These are phyloP conservation scores for Frieseomelitta varia DNA, from an alignment of 1,140 invertebrate species.

Conservation along the genomic window DNA sequence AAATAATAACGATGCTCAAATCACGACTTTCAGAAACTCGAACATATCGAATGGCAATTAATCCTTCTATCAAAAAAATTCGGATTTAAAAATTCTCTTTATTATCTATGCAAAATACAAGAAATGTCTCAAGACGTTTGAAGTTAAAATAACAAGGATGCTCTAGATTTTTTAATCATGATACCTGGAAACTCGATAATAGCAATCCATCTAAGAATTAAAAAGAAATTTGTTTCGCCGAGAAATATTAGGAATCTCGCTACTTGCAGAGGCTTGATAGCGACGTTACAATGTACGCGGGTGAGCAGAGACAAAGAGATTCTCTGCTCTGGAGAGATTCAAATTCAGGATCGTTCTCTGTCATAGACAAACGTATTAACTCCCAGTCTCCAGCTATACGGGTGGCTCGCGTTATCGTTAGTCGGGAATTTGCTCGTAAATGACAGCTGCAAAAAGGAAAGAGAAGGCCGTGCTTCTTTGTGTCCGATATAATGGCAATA, in stretches of 20 bases:
- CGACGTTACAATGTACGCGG: background rate
- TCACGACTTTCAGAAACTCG: too few relatives aligned
- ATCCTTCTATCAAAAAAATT: too few relatives aligned
- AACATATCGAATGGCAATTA: too few relatives aligned
- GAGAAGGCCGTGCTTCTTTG: background rate
- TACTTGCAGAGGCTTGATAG: background rate
- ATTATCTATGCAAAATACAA: too few relatives aligned
- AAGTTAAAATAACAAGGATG: too few relatives aligned
- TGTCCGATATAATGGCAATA: background rate
- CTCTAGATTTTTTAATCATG: too few relatives aligned
- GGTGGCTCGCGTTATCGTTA: conserved; percentile 5
- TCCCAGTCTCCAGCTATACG: background rate
- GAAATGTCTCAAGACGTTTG: too few relatives aligned
- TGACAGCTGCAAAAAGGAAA: conserved; percentile 3
- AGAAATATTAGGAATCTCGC: background rate
- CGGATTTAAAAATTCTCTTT: too few relatives aligned
- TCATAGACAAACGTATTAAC: conserved; percentile 35
- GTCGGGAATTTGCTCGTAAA: background rate
- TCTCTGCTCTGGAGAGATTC: background rate
- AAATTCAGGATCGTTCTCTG: conserved; percentile 6
- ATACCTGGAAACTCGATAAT: background rate
- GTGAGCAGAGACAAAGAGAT: background rate
- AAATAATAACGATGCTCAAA: too few relatives aligned
- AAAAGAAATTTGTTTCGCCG: background rate
- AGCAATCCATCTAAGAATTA: background rate